Conservation (phyloP, 2,797 vertebrate genomes). For the Manis javanica region DNA sequence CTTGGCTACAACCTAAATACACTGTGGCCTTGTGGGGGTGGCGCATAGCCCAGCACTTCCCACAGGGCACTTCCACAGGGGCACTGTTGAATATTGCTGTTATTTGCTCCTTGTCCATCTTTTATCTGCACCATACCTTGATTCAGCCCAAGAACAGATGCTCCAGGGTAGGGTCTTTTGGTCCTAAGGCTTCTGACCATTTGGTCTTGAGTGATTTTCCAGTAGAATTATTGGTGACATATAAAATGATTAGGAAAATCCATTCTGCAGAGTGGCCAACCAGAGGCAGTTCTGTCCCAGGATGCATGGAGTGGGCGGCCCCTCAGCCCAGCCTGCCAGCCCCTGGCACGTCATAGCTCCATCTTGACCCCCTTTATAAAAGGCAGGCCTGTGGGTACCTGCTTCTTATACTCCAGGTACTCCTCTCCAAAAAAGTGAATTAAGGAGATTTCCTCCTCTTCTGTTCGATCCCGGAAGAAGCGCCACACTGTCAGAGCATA, state of each 20-base stretch:
- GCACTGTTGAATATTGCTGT: slow-evolving; percentile 53
- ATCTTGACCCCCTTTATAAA: slow-evolving; percentile 96
- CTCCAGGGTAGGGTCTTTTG: slow-evolving; percentile 27
- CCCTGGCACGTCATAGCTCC: slow-evolving; percentile 84
- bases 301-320: neutral
- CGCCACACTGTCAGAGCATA: slow-evolving; percentile 96
- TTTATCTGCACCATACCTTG: neutral
- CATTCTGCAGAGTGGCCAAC: neutral
- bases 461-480: slow-evolving; percentile 97
- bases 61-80: neutral
- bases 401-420: slow-evolving; percentile 96
- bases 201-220: slow-evolving; percentile 72
- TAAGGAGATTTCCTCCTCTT: slow-evolving; percentile 96
- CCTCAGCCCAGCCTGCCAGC: neutral
- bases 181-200: slow-evolving; percentile 52
- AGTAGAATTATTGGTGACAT: slow-evolving; percentile 11
- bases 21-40: neutral
- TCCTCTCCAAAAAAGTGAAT: slow-evolving; percentile 98
- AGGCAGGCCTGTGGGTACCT: slow-evolving; percentile 94
- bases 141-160: neutral
- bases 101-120: slow-evolving; percentile 64
- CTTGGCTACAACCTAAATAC: neutral
- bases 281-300: rapidly evolving
- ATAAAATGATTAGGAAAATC: neutral
- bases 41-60: too few species aligned